phyloP scores from a whole-genome alignment of 2,113 vertebrate species.

The Arenaria interpres region DNA sequence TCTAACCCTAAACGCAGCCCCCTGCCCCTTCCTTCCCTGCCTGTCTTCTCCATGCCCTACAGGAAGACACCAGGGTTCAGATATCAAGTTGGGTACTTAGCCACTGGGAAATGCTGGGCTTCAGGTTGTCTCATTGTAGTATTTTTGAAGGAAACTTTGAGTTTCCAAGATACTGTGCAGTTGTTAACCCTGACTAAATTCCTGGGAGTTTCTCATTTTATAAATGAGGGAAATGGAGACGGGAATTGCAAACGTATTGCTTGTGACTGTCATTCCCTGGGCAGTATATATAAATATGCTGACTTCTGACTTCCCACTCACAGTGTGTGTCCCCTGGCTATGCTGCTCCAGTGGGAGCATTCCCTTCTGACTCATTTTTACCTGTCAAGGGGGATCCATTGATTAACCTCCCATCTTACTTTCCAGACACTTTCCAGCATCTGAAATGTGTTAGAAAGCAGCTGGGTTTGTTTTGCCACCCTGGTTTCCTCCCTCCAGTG shows the following conservation, averaged over 20 bases:
- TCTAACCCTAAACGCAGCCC: background rate
- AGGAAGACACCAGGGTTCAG: background rate
- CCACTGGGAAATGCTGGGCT: background rate
- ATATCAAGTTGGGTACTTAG: background rate
- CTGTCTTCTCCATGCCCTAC: background rate
- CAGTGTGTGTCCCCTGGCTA: accelerated
- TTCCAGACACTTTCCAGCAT: background rate
- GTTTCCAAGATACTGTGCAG: background rate
- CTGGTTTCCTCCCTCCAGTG: background rate
- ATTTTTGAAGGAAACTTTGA: background rate
- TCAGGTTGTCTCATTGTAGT: background rate
- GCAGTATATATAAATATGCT: accelerated
- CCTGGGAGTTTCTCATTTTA: background rate
- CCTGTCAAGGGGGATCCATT: background rate
- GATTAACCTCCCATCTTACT: background rate
- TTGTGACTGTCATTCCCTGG: background rate
- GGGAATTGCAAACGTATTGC: background rate
- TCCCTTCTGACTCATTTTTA: background rate
- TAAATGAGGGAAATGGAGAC: background rate
- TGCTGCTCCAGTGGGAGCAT: background rate
- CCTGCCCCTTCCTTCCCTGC: background rate
- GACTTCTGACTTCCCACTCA: background rate
- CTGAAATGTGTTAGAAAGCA: constrained; percentile 7
- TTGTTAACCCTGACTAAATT: background rate
- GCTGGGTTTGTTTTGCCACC: background rate